Evolutionary conservation across 2,113 vertebrate species (phyloP), one percentile per base, ranked within the genome.

Genomic region (Perca flavescens): DNA sequence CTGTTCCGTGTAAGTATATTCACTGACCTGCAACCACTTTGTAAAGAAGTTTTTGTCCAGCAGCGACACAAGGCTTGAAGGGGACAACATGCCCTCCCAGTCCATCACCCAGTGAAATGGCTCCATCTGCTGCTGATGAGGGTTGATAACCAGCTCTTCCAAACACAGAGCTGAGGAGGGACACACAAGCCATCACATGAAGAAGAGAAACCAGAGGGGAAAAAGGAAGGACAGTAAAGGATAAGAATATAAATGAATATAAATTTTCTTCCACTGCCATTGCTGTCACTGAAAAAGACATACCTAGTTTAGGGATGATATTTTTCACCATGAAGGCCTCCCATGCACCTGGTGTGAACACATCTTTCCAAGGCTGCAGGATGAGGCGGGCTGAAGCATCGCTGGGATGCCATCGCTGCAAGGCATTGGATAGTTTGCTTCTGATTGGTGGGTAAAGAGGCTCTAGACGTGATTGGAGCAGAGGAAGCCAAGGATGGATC

Each of bases 251-350:
- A 25, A 2, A 56, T 14, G 2, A 60, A 47, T n/a, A 34, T 16
- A 25, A 2, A 56, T 14, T 57, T 21, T 47, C 40, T 50, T 34
- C 3, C 9, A 43, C 43, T 52, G 34, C 36, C 56, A 16, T 66
- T n/a, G 16, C 47, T 25, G 11, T 62, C 2, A 53, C 3, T 40
- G 16, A 43, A 19, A 16, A 72, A 65, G 6, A 57, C 96, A 89
- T 87, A 99, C 98, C 97, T 47, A 99, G 93, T 66, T 99, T 99
- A 34, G 98, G 98, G 79, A 97, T 97, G 0, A 99, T 99, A 91
- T 99, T 99, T 93, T 98, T 99, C 89, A 99, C 95, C 98, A 99
- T 98, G 93, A 99, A 99, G 3, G 98, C 98, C 84, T 99, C 98
- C 98, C 98, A 99, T 0, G 98, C 99, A 4, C 98, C 98, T 0